Evolutionary conservation across 2,113 vertebrate species (phyloP), one percentile per base, ranked within the genome.

Genomic region (Larimichthys crocea): DNA sequence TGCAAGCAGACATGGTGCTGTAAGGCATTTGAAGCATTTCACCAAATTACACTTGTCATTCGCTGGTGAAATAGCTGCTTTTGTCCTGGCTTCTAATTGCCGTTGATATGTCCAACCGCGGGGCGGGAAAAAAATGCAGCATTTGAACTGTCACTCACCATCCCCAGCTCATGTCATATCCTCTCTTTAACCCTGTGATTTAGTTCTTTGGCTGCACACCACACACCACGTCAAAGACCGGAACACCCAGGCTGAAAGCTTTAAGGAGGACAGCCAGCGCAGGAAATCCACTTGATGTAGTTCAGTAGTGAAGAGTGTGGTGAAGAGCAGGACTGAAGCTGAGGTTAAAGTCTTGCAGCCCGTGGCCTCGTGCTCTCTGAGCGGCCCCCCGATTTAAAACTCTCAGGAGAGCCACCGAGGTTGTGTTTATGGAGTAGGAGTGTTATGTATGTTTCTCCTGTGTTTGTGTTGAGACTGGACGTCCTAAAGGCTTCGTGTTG

Each of bases 401-500:
- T 44, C 67, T 80, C 62, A 26, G 69, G 76, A 75, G 70, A 26
- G 64, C 50, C 56, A 19, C 53, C 56, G 46, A 17, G 22, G 31
- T 60, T 66, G 61, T 88, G 86, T 86, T 88, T 89, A 15, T 65
- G 62, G 12, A 80, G 69, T 49, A 20, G 66, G 64, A 29, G 74
- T 73, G 78, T 66, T 83, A 11, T 75, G 20, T 75, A 59, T 86
- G 83, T 80, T 86, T 72, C 68, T 59, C 56, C 24, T 61, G 66
- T 80, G 89, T 82, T 86, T 88, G 74, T 90, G 81, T 88, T 74
- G 66, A 83, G 83, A 55, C 73, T 72, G 76, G 42, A 83, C 11
- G 63, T 67, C 72, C 74, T 24, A 15, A 15, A 52, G 71, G 62
- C 31, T 68, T 64, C 26, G 2, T 29, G 59, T 57, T 65, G 78